Evolutionary conservation across 2,888 invertebrate genomes (phyloP).

Genomic region (Unio pictorum): DNA sequence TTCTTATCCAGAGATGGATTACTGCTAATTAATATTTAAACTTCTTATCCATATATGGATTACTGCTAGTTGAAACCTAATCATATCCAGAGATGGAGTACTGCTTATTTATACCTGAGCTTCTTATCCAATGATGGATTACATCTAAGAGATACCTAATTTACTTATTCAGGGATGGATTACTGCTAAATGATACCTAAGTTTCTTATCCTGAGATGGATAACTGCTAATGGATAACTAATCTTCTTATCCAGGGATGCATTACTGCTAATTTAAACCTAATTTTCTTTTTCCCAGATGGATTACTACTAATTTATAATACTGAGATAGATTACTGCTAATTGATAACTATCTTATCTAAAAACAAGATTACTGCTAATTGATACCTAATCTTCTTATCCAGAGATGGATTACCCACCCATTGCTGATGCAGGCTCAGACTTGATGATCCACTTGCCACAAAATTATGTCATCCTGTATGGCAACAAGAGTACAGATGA

Average conservation of each 20-base stretch:
- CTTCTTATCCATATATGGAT: slow-evolving; percentile 79
- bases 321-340: slow-evolving; percentile 83
- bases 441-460: slow-evolving; percentile 90
- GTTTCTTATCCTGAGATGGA: not conserved
- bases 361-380: too few species aligned
- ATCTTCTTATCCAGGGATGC: not conserved
- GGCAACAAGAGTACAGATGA: slow-evolving; percentile 94
- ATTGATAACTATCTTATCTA: slow-evolving; percentile 2
- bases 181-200: too few species aligned
- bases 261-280: not conserved
- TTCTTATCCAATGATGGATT: too few species aligned
- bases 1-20: not conserved
- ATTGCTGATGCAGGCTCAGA: slow-evolving; percentile 95
- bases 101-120: not conserved
- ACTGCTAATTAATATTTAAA: not conserved
- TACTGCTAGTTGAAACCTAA: too few species aligned
- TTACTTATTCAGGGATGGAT: too few species aligned
- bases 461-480: slow-evolving; percentile 86
- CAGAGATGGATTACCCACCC: slow-evolving; percentile 92
- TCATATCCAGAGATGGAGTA: too few species aligned
- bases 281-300: not conserved
- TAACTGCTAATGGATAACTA: too few species aligned
- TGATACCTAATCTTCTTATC: slow-evolving; percentile 5
- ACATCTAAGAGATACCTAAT: too few species aligned
- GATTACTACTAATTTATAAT: slow-evolving; percentile 73